A percentile compares a stretch with the other conserved stretches of the same genome.
phyloP scores from a whole-genome alignment of 1,140 invertebrate genomes.

The Trialeurodes vaporariorum region DNA sequence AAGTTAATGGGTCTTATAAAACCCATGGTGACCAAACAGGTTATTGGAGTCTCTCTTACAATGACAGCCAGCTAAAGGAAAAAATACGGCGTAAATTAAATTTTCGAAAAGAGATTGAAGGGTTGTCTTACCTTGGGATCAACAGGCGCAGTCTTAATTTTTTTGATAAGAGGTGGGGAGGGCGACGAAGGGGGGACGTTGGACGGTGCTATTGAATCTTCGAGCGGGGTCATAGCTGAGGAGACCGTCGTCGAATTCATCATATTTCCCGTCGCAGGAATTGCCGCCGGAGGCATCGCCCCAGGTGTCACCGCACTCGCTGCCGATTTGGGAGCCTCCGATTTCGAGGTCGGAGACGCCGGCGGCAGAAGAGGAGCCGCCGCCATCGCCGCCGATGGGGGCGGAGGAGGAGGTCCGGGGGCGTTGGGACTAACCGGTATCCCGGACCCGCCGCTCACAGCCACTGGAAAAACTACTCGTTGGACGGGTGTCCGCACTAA shows the following conservation, averaged over 20 bases:
- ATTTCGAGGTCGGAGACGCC: neutral
- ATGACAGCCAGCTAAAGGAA: too few relatives aligned
- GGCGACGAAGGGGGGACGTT: slow-evolving; percentile 28
- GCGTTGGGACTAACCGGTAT: slow-evolving; percentile 15
- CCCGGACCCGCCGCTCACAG: slow-evolving; percentile 13
- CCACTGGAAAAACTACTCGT: slow-evolving; percentile 22
- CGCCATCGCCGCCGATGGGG: slow-evolving; percentile 7
- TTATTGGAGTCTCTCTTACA: too few relatives aligned
- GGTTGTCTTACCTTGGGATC: slow-evolving; percentile 46
- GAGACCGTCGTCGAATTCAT: neutral
- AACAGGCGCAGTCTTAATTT: slow-evolving; percentile 42
- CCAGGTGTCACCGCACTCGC: neutral
- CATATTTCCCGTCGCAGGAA: neutral
- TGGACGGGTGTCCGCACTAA: slow-evolving; percentile 30
- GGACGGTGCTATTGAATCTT: neutral
- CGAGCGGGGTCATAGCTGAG: neutral
- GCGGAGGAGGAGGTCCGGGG: slow-evolving; percentile 12
- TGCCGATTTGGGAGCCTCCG: slow-evolving; percentile 13
- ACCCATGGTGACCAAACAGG: too few relatives aligned
- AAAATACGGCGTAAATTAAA: too few relatives aligned
- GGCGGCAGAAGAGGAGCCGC: slow-evolving; percentile 5
- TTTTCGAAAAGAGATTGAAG: too few relatives aligned
- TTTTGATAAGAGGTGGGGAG: slow-evolving; percentile 39
- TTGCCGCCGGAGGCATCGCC: neutral
- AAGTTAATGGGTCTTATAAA: too few relatives aligned